Evolutionary conservation across 2,797 vertebrate genomes (phyloP).

Genomic region (Huso huso): DNA sequence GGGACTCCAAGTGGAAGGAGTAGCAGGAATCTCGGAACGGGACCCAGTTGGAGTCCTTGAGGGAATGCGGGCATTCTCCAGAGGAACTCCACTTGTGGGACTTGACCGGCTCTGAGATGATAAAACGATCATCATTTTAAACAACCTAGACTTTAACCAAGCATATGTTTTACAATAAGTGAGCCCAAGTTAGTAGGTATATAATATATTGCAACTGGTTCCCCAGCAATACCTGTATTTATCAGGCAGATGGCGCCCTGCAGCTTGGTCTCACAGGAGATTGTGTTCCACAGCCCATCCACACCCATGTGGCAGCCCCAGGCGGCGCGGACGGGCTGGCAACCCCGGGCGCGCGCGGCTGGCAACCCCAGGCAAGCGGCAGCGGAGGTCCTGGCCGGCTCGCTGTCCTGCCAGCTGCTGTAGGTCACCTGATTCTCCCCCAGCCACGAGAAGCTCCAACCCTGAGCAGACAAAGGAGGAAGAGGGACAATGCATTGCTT

Average conservation of each 20-base stretch:
- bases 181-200: no score
- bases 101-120: constrained; percentile 37
- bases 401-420: constrained; percentile 75
- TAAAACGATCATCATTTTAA: neutral
- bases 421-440: constrained; percentile 68
- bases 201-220: no score
- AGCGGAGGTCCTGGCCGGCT: constrained; percentile 68
- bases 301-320: constrained; percentile 76
- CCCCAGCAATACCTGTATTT: constrained; percentile 49
- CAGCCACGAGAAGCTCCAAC: constrained; percentile 74
- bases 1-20: constrained; percentile 82
- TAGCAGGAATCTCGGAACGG: constrained; percentile 90
- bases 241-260: constrained; percentile 80
- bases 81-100: constrained; percentile 66
- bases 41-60: constrained; percentile 80
- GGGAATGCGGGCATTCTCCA: constrained; percentile 71
- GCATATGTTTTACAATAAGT: no score
- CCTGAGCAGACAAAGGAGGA: constrained; percentile 45
- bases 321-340: no score
- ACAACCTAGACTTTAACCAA: neutral
- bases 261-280: constrained; percentile 69
- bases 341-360: no score
- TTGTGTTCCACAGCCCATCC: constrained; percentile 73
- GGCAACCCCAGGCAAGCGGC: no score
- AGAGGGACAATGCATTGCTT: neutral